Percentiles rank a stretch among this genome's conserved stretches.
Evolutionary conservation across 1,140 invertebrate species (phyloP).

Genomic region (Saccostrea cuccullata): DNA sequence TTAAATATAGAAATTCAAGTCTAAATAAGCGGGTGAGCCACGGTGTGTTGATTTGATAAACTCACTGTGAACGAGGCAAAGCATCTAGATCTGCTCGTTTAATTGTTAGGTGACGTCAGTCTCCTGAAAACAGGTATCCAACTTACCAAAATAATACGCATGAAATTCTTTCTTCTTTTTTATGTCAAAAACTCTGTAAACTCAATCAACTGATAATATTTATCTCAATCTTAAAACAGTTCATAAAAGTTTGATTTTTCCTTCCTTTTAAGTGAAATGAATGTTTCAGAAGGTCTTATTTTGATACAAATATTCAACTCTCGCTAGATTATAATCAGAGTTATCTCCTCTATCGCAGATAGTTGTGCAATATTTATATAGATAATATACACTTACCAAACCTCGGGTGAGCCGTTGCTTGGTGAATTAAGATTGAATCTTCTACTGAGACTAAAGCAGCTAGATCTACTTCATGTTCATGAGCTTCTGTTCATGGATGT

Average conservation of each 20-base stretch:
- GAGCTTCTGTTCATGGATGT: neutral
- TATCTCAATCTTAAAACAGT: too few relatives aligned
- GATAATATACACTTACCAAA: too few relatives aligned
- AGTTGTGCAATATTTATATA: too few relatives aligned
- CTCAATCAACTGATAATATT: too few relatives aligned
- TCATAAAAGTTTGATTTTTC: too few relatives aligned
- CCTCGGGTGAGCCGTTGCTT: neutral
- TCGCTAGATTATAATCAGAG: too few relatives aligned
- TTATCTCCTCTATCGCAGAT: too few relatives aligned
- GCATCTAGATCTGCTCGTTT: neutral
- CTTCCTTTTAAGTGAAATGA: too few relatives aligned
- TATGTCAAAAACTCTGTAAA: neutral
- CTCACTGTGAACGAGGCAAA: neutral
- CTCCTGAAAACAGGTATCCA: neutral
- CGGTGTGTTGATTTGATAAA: slow-evolving; percentile 9
- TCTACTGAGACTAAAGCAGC: slow-evolving; percentile 14
- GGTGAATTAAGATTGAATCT: neutral
- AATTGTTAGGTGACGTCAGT: neutral
- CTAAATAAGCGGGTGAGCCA: too few relatives aligned
- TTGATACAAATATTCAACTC: too few relatives aligned
- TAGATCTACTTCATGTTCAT: neutral
- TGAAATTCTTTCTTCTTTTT: neutral
- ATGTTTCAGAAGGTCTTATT: too few relatives aligned
- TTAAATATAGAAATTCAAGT: neutral
- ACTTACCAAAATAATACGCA: neutral